These are phyloP conservation scores for Halocynthia aurantium DNA, from an alignment of 23 tunicate genomes.

Conservation along the genomic window DNA sequence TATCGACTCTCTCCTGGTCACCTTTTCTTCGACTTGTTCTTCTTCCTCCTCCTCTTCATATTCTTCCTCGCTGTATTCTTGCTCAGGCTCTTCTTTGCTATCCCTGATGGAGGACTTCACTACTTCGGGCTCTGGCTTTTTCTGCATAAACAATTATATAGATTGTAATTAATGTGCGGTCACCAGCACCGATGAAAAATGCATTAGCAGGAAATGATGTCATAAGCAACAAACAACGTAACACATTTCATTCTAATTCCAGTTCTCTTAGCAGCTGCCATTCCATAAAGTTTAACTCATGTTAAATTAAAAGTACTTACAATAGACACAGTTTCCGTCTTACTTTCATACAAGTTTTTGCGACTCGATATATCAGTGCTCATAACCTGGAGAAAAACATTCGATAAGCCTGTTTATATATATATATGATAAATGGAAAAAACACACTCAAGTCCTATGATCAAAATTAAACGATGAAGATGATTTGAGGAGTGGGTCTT, in stretches of 20 bases:
- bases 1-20: background rate
- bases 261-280: no score
- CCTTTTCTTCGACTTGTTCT: slow-evolving; percentile 1
- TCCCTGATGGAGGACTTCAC: no score
- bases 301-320: background rate
- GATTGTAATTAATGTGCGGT: background rate
- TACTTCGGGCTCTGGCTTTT: no score
- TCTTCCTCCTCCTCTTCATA: background rate
- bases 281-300: background rate
- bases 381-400: slow-evolving; percentile 7
- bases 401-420: no score
- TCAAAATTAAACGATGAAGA: no score
- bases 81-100: no score
- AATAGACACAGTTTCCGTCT: background rate
- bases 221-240: no score
- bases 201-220: background rate
- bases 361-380: slow-evolving; percentile 30
- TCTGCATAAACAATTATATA: background rate
- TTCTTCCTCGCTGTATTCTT: background rate
- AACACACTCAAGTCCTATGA: no score
- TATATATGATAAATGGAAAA: background rate
- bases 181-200: background rate
- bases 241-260: no score
- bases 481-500: no score
- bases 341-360: slow-evolving; percentile 30